Percentiles rank a stretch among this genome's conserved stretches.
phyloP scores from a whole-genome alignment of 2,797 vertebrate genomes.

The Macrochelys suwanniensis region DNA sequence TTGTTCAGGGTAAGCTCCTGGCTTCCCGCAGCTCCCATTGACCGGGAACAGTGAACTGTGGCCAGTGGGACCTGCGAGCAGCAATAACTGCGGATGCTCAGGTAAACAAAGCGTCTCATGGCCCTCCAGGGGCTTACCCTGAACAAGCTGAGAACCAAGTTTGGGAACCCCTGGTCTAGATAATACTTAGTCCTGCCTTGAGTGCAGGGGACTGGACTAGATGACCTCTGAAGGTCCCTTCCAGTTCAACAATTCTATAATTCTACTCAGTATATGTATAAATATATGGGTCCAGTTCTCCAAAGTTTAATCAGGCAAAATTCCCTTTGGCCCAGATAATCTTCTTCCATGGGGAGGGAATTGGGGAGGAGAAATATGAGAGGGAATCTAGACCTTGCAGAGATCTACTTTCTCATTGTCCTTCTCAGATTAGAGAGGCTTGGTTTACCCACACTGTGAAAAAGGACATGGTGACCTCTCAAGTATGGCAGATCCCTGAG shows the following conservation, averaged over 20 bases:
- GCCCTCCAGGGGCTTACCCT: too few species aligned
- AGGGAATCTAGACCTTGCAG: not conserved
- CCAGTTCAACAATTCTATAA: not conserved
- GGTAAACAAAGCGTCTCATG: too few species aligned
- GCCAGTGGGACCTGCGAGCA: too few species aligned
- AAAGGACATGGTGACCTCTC: not conserved
- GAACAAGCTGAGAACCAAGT: too few species aligned
- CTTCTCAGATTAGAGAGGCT: not conserved
- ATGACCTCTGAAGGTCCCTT: too few species aligned
- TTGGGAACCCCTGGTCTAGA: too few species aligned
- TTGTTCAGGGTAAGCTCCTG: too few species aligned
- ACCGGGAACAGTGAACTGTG: too few species aligned
- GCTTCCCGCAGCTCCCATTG: too few species aligned
- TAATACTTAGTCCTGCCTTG: too few species aligned
- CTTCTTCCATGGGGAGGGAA: not conserved
- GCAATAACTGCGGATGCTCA: too few species aligned
- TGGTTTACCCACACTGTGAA: accelerated
- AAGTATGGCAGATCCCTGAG: accelerated
- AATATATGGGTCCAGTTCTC: not conserved
- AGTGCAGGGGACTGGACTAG: too few species aligned
- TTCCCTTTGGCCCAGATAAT: not conserved
- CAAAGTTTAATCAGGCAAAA: not conserved
- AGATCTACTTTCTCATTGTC: not conserved
- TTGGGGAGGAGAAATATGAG: not conserved
- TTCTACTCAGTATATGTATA: not conserved